Base-by-base conservation (phyloP, 30 jellyfish, hydroid and myxozoan genomes). In the Nemopilema nomurai region DNA sequence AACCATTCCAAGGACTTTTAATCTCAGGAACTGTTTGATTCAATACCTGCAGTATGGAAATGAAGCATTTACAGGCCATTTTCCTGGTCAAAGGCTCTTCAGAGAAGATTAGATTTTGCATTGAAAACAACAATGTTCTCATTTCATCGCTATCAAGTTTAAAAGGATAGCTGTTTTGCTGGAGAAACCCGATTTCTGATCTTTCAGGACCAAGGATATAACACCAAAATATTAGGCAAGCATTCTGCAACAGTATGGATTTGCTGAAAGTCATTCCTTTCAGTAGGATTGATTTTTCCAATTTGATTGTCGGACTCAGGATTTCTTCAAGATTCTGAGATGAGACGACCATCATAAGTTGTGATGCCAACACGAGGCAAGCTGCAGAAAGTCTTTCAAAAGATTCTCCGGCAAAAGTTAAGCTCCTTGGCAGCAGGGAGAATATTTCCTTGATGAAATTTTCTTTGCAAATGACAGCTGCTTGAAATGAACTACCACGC, bases 141-240 rank as follows among this genome's bases (percentile, higher is more conserved):
- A 53, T 20, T 67, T 71, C 86, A 51, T 51, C 75, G 32, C 21
- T 24, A 16, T 63, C 16, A 18, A 83, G 67, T 19, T 50, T 16
- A 21, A 71, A 27, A 20, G 86, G 72, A 22, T 52, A 74, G 9
- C 64, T 65, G 16, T 8, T 67, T 18, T 62, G 24, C 22, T 77
- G 67, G 18, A 53, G 71, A 30, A 77, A 16, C 1, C 22, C 16
- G 29, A 31, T 31, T n/a, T 30, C 50, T 28, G 72, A 23, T n/a
- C 29, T 77, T 18, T 63, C 57, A 1, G 62, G 21, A 9, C 28
- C 17, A 18, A 83, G 23, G 31, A 83, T 51, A 22, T 41, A 20
- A n/a, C 50, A 29, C 86, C 91, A 83, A 28, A 83, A 83, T 53
- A 69, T 73, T 51, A 73, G 28, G 28, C 91, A 83, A 0, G 91